Base-by-base conservation (phyloP, 2,888 invertebrate genomes). In the Zaprionus bogoriensis region DNA sequence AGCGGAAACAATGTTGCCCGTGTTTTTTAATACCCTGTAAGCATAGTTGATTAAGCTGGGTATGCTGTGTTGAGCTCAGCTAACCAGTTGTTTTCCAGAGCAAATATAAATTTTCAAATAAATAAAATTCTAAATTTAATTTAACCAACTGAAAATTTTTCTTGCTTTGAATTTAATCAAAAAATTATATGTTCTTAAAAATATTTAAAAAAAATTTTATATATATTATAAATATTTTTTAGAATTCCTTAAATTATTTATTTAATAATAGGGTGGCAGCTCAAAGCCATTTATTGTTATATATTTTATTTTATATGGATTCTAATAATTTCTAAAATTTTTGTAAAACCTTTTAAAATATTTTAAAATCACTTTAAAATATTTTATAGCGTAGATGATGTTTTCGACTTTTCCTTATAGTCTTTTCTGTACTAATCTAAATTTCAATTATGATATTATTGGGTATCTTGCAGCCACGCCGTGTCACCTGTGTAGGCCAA, bases 1-100 rank as follows among this genome's bases (percentile, higher is more conserved):
- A 63, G 55, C 65, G 77, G 80, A 79, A 79, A 77, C 75, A 86
- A 66, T 74, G 83, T 77, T 65, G 75, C 59, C 57, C 53, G 58
- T 77, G 67, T 67, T 46, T 45, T 14, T 32, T 1, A 4, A 39
- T 64, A 72, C 55, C 63, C 63, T 50, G 22, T n/a, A 12, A 1
- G 12, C 7, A 23, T 9, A 19, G 23, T 0, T 42, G 20, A 12
- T 7, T 30, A 0, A 1, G 6, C 4, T 17, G 32, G 42, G 42
- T 42, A 27, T 17, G 20, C 32, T 7, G 32, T n/a, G n/a, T n/a
- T n/a, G n/a, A n/a, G n/a, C n/a, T n/a, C n/a, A n/a, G n/a, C n/a
- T n/a, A n/a, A n/a, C n/a, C n/a, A n/a, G n/a, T n/a, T n/a, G n/a
- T n/a, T n/a, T n/a, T n/a, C n/a, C n/a, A n/a, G n/a, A n/a, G n/a